Conservation (phyloP, 1,140 invertebrate genomes). For the Drosophila erecta region DNA sequence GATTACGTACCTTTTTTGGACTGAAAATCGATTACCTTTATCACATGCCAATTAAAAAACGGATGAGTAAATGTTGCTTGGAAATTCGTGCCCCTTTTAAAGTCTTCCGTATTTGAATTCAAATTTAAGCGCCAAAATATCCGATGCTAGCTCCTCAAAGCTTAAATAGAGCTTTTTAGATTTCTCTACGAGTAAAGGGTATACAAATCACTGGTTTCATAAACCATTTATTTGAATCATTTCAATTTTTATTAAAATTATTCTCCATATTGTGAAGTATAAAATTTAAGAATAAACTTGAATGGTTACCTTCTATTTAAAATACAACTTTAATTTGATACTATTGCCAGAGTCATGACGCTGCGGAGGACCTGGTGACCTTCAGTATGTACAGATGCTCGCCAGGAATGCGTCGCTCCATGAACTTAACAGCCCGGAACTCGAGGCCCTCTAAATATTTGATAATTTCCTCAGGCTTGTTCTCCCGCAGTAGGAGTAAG, state of each 20-base stretch:
- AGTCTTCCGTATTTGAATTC: too few relatives aligned
- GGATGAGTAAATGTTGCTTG: too few relatives aligned
- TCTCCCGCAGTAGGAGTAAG: conserved; percentile 93
- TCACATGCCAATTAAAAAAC: too few relatives aligned
- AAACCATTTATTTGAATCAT: neutral
- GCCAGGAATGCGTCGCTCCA: conserved; percentile 87
- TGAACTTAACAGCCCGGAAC: conserved; percentile 87
- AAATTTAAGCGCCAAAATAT: too few relatives aligned
- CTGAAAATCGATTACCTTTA: too few relatives aligned
- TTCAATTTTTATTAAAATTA: conserved; percentile 1
- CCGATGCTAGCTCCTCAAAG: too few relatives aligned
- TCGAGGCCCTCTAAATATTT: conserved; percentile 86
- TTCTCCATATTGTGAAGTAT: neutral
- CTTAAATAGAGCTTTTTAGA: too few relatives aligned
- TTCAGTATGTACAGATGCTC: conserved; percentile 86
- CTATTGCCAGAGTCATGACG: conserved; percentile 43
- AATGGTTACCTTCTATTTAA: neutral
- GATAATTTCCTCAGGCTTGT: conserved; percentile 91
- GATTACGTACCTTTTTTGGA: neutral
- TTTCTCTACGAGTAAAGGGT: too few relatives aligned
- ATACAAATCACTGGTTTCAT: neutral
- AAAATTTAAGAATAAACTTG: conserved; percentile 1
- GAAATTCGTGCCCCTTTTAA: too few relatives aligned
- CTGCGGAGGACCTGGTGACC: conserved; percentile 62
- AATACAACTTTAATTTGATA: conserved; percentile 12